Conservation (phyloP, 2,797 vertebrate genomes). For the Myotis findleyi region DNA sequence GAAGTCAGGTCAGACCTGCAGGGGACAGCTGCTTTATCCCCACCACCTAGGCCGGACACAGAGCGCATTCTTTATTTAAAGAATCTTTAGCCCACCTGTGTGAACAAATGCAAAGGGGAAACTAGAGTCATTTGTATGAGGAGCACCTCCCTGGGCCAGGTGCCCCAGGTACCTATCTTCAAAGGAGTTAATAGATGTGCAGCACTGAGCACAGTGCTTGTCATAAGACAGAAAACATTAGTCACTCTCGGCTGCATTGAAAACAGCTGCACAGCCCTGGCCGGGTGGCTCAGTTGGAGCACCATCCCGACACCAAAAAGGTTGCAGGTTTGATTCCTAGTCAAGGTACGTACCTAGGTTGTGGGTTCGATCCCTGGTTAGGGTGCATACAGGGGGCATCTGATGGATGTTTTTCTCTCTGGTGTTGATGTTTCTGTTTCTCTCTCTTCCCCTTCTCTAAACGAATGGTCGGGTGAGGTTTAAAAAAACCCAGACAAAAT, state of each 20-base stretch:
- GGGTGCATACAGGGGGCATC: neutral
- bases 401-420: neutral
- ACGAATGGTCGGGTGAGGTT: neutral
- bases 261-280: neutral
- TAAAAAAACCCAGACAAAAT: neutral
- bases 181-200: neutral
- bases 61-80: neutral
- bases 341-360: neutral
- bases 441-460: neutral
- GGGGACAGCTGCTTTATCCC: neutral
- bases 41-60: too few relatives aligned
- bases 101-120: neutral
- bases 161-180: neutral
- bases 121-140: neutral
- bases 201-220: neutral
- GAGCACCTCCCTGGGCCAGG: neutral
- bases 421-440: neutral
- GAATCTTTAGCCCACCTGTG: neutral
- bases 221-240: neutral
- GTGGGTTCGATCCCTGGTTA: neutral
- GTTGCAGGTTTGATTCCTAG: neutral
- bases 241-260: neutral
- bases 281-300: neutral
- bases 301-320: neutral
- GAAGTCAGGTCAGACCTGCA: neutral